Conservation (phyloP, 1,140 invertebrate genomes). For the Drosophila albomicans region DNA sequence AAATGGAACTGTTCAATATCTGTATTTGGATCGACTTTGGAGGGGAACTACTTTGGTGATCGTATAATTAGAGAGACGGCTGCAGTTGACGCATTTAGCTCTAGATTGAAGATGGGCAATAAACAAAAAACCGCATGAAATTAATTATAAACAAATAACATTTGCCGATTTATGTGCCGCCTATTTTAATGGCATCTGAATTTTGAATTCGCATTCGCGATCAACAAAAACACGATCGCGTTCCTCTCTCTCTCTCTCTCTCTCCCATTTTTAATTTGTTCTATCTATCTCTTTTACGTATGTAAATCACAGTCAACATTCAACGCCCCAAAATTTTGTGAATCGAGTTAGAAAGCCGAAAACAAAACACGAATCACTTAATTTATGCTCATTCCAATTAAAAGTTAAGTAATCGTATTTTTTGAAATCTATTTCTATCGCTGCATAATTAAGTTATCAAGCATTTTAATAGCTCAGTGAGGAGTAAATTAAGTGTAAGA, state of each 20-base stretch:
- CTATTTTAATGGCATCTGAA: constrained; percentile 57
- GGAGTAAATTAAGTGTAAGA: not conserved
- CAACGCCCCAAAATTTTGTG: constrained; percentile 2
- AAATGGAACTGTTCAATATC: constrained; percentile 30
- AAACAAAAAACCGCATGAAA: constrained; percentile 62
- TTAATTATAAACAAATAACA: constrained; percentile 76
- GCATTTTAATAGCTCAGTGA: not conserved
- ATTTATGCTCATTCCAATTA: constrained; percentile 29
- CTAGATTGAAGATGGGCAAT: constrained; percentile 5
- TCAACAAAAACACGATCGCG: constrained; percentile 1
- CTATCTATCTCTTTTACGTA: not conserved
- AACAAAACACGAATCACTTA: constrained; percentile 26
- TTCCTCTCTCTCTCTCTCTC: not conserved
- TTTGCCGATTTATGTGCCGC: constrained; percentile 63
- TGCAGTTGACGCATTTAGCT: constrained; percentile 55
- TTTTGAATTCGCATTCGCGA: constrained; percentile 23
- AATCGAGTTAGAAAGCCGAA: constrained; percentile 24
- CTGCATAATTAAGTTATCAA: constrained; percentile 9
- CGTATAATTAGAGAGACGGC: constrained; percentile 34
- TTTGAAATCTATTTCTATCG: constrained; percentile 26
- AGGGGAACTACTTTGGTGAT: constrained; percentile 26
- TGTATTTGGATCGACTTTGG: constrained; percentile 20
- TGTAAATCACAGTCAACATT: constrained; percentile 23
- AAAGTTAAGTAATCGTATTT: constrained; percentile 10
- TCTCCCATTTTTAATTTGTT: too few relatives aligned